A percentile compares a stretch with the other conserved stretches of the same genome.
phyloP scores from a whole-genome alignment of 2,888 invertebrate species.

The Campaea margaritaria region DNA sequence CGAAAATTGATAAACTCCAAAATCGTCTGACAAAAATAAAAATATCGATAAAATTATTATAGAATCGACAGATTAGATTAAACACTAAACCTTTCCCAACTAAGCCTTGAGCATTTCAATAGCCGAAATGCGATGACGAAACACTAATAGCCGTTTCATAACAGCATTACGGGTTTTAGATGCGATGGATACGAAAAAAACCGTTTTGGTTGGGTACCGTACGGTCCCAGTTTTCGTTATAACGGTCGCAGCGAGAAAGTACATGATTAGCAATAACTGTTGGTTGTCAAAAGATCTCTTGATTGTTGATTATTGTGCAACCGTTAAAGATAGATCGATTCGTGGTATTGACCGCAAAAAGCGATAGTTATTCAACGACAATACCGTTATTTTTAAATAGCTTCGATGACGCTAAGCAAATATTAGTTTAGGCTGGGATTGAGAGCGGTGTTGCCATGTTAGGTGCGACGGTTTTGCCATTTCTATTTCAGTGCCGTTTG shows the following conservation, averaged over 20 bases:
- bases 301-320: conserved; percentile 56
- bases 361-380: conserved; percentile 22
- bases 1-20: not conserved
- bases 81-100: conserved; percentile 50
- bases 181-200: conserved; percentile 70
- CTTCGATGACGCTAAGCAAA: conserved; percentile 11
- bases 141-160: conserved; percentile 75
- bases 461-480: conserved; percentile 14
- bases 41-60: conserved; percentile 6
- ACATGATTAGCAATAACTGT: conserved; percentile 80
- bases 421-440: conserved; percentile 4
- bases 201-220: conserved; percentile 76
- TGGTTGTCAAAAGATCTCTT: conserved; percentile 63
- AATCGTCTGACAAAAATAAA: conserved; percentile 11
- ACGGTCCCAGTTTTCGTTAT: conserved; percentile 77
- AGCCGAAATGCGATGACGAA: conserved; percentile 68
- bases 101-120: conserved; percentile 53
- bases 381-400: conserved; percentile 20
- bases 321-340: conserved; percentile 53
- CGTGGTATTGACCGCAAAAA: conserved; percentile 48
- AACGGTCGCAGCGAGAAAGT: conserved; percentile 76
- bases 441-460: conserved; percentile 19
- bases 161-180: conserved; percentile 79
- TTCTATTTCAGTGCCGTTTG: conserved; percentile 26
- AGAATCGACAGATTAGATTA: conserved; percentile 24